A percentile compares a stretch with the other conserved stretches of the same genome.
phyloP scores from a whole-genome alignment of 2,113 vertebrate species.

The Lamprologus lemairii region DNA sequence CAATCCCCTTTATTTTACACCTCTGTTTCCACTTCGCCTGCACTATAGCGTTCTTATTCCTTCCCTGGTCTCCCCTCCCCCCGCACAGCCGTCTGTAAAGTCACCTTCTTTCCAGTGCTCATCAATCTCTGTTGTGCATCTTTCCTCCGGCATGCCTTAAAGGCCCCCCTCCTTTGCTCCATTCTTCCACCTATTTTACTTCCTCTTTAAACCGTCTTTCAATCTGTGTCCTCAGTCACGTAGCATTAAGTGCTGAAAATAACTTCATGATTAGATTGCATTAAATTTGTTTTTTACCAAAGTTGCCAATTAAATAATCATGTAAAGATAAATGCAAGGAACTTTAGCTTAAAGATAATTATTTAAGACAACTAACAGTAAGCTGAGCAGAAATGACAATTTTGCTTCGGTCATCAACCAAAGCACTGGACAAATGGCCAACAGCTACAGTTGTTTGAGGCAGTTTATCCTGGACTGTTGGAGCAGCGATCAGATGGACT shows the following conservation, averaged over 20 bases:
- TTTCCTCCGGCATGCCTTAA: slow-evolving; percentile 23
- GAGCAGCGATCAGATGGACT: not conserved
- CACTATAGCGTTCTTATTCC: not conserved
- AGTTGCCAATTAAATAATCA: not conserved
- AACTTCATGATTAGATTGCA: not conserved
- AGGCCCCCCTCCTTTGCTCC: not conserved
- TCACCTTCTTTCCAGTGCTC: slow-evolving; percentile 67
- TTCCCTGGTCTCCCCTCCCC: not conserved
- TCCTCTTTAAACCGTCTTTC: not conserved
- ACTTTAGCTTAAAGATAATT: not conserved
- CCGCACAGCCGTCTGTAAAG: slow-evolving; percentile 35
- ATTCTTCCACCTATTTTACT: not conserved
- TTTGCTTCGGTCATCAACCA: not conserved
- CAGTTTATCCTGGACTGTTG: not conserved
- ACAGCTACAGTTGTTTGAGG: not conserved
- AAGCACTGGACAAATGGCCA: not conserved
- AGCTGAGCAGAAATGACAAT: not conserved
- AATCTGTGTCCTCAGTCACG: not conserved
- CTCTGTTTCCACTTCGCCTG: slow-evolving; percentile 2
- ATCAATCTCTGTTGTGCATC: slow-evolving; percentile 58
- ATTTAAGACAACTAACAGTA: not conserved
- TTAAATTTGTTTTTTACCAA: not conserved
- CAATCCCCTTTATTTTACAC: not conserved
- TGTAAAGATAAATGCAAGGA: not conserved
- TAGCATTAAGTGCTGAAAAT: not conserved